These are phyloP conservation scores for Piprites chloris DNA, from an alignment of 2,113 vertebrate genomes.

Conservation along the genomic window DNA sequence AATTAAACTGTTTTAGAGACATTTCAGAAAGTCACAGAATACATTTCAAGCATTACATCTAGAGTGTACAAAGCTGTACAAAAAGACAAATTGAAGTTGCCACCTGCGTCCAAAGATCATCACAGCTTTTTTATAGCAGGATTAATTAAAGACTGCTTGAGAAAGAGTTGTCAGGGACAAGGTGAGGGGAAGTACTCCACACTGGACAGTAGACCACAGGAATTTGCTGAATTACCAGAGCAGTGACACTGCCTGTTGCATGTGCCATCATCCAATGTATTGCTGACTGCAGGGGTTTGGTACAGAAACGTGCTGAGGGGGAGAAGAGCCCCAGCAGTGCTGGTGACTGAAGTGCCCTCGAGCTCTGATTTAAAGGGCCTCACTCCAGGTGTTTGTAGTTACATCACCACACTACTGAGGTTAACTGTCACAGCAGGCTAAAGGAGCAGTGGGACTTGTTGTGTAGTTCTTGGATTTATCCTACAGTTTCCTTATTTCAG, in stretches of 20 bases:
- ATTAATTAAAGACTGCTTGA: background rate
- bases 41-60: background rate
- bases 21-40: background rate
- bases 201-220: background rate
- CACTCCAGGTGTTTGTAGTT: background rate
- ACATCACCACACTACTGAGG: background rate
- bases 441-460: background rate
- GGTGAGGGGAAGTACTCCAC: background rate
- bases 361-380: background rate
- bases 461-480: background rate
- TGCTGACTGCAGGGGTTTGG: background rate
- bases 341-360: background rate
- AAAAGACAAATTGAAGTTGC: background rate
- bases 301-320: rapidly evolving
- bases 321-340: background rate
- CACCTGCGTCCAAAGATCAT: background rate
- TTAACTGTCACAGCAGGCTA: background rate
- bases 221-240: background rate
- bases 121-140: background rate
- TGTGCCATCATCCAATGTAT: background rate
- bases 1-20: background rate
- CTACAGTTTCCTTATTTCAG: background rate
- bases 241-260: background rate
- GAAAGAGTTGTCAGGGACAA: background rate
- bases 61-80: background rate